These are phyloP conservation scores for Halictus quadricinctus DNA, from an alignment of 2,888 invertebrate species.

Conservation along the genomic window DNA sequence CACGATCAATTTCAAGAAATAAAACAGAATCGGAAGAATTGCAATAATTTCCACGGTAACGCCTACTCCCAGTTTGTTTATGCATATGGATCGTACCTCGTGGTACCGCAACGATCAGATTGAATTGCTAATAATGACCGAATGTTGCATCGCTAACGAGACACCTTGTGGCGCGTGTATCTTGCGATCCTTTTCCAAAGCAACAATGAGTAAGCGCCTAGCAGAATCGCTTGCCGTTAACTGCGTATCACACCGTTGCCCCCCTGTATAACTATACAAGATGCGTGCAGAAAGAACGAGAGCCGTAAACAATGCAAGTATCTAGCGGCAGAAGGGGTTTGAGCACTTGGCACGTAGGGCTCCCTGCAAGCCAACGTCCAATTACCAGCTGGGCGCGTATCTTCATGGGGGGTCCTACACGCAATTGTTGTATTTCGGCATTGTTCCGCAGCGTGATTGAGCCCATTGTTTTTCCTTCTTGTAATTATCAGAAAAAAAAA, in stretches of 20 bases:
- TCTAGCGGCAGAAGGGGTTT: slow-evolving; percentile 75
- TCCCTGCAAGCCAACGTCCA: slow-evolving; percentile 77
- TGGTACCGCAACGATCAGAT: neutral
- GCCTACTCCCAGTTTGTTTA: neutral
- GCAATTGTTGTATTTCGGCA: slow-evolving; percentile 81
- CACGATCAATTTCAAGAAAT: no score
- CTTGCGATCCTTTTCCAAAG: slow-evolving; percentile 11
- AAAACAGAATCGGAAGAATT: no score
- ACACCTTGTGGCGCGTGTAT: neutral
- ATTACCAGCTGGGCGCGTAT: slow-evolving; percentile 80
- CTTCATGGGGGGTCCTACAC: slow-evolving; percentile 82
- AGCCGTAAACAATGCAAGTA: slow-evolving; percentile 78
- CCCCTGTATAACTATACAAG: slow-evolving; percentile 44
- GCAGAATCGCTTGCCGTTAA: slow-evolving; percentile 62
- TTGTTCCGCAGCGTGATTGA: slow-evolving; percentile 81
- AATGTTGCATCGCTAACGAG: slow-evolving; percentile 16
- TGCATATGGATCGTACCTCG: neutral
- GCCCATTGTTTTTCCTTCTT: slow-evolving; percentile 79
- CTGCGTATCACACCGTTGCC: slow-evolving; percentile 55
- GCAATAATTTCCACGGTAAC: neutral
- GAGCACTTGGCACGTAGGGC: slow-evolving; percentile 81
- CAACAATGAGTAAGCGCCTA: slow-evolving; percentile 50
- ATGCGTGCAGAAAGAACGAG: slow-evolving; percentile 59
- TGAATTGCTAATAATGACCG: neutral
- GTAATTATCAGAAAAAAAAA: slow-evolving; percentile 75